Evolutionary conservation across 2,797 vertebrate species (phyloP), one percentile per base, ranked within the genome.

Genomic region (Remorina albescens): DNA sequence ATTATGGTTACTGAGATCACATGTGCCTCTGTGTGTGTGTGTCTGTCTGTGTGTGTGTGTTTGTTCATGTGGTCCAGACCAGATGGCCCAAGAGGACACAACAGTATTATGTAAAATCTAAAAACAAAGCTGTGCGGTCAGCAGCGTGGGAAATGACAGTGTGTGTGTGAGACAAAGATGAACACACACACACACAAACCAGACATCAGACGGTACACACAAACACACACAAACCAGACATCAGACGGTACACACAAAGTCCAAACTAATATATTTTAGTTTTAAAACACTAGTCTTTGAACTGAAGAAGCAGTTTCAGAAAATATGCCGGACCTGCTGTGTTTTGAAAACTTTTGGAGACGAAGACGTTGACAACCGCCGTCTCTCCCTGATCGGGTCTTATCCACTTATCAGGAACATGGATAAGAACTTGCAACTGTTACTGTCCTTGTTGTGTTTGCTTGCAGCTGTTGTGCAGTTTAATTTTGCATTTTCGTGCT

Each of bases 131-230:
- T 25, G 57, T 53, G 68, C 51, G 79, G 76, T 79, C 26, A 63
- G 74, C 76, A 87, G 78, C 74, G 78, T 91, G 88, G 79, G 75
- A 92, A 88, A 49, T 9, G 44, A 73, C 21, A n/a, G 51, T 21
- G 70, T 60, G 60, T 39, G 21, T 67, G 62, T 68, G 55, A 80
- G 19, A 63, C n/a, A 70, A 21, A 70, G 28, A 70, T 6, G 34
- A 9, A 67, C 46, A 44, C 50, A 64, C 39, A 42, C 47, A 67
- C 39, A 57, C 46, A 68, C 3, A 8, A 21, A 65, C 12, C 16
- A 28, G 2, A 28, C 47, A 15, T 6, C 42, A 39, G 6, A 30
- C 56, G 28, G 13, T 39, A 26, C 28, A 61, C n/a, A 25, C 15
- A 63, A 34, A 42, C 47, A 67, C 39, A 57, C 46, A 68, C 3